phyloP scores from a whole-genome alignment of 1,140 invertebrate genomes.

The Drosophila sp. region DNA sequence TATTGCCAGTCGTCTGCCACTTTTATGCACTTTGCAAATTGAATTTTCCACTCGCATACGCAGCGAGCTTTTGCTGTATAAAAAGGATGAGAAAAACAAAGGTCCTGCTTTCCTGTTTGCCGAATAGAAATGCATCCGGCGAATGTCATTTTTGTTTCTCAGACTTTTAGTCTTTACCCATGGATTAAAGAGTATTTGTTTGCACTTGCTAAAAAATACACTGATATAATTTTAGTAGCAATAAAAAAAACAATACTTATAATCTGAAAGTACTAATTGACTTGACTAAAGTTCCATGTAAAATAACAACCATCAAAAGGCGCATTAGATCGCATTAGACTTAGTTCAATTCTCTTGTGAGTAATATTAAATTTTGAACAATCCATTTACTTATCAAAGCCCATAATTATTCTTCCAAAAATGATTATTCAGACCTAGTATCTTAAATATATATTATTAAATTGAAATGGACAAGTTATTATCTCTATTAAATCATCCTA shows the following conservation, averaged over 20 bases:
- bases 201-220: conserved; percentile 7
- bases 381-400: too few relatives aligned
- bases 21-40: conserved; percentile 83
- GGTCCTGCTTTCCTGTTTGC: not conserved
- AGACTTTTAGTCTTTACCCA: conserved; percentile 15
- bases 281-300: too few relatives aligned
- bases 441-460: too few relatives aligned
- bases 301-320: too few relatives aligned
- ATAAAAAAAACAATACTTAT: conserved; percentile 22
- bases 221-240: not conserved
- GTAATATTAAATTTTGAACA: too few relatives aligned
- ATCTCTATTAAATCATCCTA: too few relatives aligned
- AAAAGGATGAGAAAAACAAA: conserved; percentile 16
- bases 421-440: too few relatives aligned
- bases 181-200: conserved; percentile 7
- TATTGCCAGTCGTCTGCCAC: conserved; percentile 60
- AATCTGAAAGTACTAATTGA: too few relatives aligned
- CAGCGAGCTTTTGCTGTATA: conserved; percentile 24
- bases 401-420: too few relatives aligned
- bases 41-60: conserved; percentile 80
- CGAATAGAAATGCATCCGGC: conserved; percentile 7
- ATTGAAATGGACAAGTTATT: too few relatives aligned
- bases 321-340: too few relatives aligned
- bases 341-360: too few relatives aligned
- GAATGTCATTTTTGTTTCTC: conserved; percentile 15